Percentiles rank a stretch among this genome's conserved stretches.
Evolutionary conservation across 2,113 vertebrate species (phyloP).

Genomic region (Peromyscus maniculatus): DNA sequence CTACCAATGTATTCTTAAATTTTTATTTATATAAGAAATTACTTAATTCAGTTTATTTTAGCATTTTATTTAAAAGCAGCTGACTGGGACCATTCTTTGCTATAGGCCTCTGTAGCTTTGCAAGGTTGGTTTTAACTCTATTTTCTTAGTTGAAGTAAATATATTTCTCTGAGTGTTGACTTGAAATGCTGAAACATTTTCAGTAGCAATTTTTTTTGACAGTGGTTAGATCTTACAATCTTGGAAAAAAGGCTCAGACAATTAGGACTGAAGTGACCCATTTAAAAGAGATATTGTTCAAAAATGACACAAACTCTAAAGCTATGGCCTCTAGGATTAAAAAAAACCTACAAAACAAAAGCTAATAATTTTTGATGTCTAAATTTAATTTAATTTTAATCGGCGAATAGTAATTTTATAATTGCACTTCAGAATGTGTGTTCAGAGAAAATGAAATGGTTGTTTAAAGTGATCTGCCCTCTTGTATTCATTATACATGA

Average conservation of each 20-base stretch:
- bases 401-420: neutral
- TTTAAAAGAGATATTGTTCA: neutral
- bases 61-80: neutral
- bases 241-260: neutral
- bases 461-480: neutral
- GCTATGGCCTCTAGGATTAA: neutral
- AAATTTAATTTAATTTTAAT: neutral
- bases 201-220: neutral
- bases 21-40: neutral
- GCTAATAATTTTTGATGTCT: neutral
- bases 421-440: neutral
- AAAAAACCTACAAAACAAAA: neutral
- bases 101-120: neutral
- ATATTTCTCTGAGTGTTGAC: neutral
- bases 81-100: neutral
- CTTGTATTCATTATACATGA: neutral
- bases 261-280: neutral
- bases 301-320: neutral
- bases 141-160: neutral
- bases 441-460: neutral
- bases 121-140: neutral
- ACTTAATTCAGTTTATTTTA: neutral
- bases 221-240: neutral
- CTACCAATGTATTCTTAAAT: neutral
- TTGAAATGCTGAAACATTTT: conserved; percentile 3